Evolutionary conservation across 2,888 invertebrate genomes (phyloP).

Genomic region (Hetaerina titia): DNA sequence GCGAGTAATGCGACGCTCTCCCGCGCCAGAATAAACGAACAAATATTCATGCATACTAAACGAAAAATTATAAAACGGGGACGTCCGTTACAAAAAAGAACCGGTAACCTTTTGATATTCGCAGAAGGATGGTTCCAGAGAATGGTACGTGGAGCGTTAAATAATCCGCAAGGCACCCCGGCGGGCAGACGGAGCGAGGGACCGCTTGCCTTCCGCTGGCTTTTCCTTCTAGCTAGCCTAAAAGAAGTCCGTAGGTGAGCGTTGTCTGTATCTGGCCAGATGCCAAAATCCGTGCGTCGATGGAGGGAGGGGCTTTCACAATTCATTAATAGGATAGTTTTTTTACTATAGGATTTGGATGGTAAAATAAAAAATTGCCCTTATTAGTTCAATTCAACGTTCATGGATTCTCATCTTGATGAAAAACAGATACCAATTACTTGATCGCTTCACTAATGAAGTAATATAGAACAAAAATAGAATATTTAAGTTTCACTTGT

Average conservation of each 20-base stretch:
- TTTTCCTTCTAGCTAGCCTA: background rate
- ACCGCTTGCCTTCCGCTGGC: background rate
- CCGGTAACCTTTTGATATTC: background rate
- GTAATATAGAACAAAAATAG: too few species aligned
- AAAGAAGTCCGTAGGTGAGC: background rate
- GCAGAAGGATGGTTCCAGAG: background rate
- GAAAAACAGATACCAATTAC: too few species aligned
- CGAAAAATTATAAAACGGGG: conserved; percentile 21
- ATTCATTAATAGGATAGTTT: background rate
- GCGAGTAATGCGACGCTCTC: background rate
- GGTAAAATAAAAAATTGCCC: background rate
- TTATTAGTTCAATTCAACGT: background rate
- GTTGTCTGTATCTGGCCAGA: background rate
- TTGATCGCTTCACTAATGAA: too few species aligned
- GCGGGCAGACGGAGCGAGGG: background rate
- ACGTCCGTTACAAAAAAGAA: background rate
- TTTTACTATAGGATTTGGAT: background rate
- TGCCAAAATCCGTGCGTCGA: background rate
- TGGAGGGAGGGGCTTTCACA: background rate
- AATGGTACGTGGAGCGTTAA: background rate
- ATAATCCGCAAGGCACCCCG: background rate
- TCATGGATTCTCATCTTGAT: background rate
- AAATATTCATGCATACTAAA: conserved; percentile 26
- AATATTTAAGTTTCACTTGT: too few species aligned
- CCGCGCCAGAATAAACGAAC: background rate